phyloP scores from a whole-genome alignment of 2,888 invertebrate species.

The Sminthurinus aureus region DNA sequence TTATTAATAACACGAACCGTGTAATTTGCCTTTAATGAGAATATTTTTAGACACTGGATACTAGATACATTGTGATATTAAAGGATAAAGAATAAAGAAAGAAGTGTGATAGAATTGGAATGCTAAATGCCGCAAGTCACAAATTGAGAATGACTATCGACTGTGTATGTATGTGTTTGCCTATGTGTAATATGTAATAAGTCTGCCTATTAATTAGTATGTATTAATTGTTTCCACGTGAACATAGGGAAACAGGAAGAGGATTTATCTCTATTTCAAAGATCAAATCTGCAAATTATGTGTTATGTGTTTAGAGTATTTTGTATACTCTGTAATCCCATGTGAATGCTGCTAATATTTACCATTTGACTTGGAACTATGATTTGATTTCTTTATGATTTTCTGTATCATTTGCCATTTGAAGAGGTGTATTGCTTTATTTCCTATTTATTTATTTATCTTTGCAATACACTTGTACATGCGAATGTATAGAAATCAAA shows the following conservation, averaged over 20 bases:
- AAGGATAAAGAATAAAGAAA: background rate
- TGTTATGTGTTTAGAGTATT: background rate
- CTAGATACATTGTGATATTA: background rate
- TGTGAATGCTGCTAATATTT: no score
- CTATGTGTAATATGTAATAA: no score
- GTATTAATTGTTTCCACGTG: background rate
- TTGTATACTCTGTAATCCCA: background rate
- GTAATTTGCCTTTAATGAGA: background rate
- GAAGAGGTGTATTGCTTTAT: background rate
- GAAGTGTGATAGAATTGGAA: background rate
- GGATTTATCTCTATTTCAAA: slow-evolving; percentile 4
- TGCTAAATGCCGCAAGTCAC: background rate
- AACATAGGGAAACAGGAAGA: slow-evolving; percentile 23
- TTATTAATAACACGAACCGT: background rate
- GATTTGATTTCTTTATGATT: background rate
- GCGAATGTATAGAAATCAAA: background rate
- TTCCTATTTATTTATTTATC: background rate
- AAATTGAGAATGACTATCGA: background rate
- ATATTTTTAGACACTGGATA: no score
- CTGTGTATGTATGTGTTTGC: no score
- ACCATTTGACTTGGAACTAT: background rate
- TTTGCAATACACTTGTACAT: background rate
- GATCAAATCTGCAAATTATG: background rate
- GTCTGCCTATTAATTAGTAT: background rate
- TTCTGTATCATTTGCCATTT: background rate